These are phyloP conservation scores for Samia ricini DNA, from an alignment of 1,140 invertebrate species.

Conservation along the genomic window DNA sequence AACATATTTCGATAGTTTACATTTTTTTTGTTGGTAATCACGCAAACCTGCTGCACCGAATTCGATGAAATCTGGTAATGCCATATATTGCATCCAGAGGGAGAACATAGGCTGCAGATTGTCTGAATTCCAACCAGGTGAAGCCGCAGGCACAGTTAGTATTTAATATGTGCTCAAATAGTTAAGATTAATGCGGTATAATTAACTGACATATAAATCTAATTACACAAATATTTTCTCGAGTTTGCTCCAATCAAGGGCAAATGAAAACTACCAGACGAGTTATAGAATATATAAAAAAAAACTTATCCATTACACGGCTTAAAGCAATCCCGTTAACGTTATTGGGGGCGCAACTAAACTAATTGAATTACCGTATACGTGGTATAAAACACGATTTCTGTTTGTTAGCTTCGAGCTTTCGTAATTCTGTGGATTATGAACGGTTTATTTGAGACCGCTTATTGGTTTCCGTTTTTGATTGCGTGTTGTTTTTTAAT, in stretches of 20 bases:
- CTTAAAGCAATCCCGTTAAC: conserved; percentile 54
- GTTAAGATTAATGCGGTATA: too few species aligned
- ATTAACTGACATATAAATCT: background rate
- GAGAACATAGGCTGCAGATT: too few species aligned
- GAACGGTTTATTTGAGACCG: conserved; percentile 28
- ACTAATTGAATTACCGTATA: conserved; percentile 59
- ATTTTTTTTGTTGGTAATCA: too few species aligned
- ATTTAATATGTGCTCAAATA: too few species aligned
- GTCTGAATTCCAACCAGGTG: too few species aligned
- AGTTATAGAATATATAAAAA: background rate
- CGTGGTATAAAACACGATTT: conserved; percentile 34
- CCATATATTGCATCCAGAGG: too few species aligned
- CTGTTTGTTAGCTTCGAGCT: conserved; percentile 44
- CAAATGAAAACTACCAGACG: background rate
- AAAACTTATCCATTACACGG: conserved; percentile 26
- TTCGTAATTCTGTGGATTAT: conserved; percentile 36
- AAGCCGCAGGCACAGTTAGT: too few species aligned
- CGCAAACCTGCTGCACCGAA: too few species aligned
- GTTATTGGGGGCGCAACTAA: conserved; percentile 55
- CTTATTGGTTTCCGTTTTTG: conserved; percentile 10
- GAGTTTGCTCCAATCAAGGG: background rate
- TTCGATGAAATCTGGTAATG: too few species aligned
- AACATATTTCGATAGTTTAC: too few species aligned
- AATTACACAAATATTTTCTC: background rate
- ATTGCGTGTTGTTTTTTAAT: background rate